Base-by-base conservation (phyloP, 2,113 vertebrate species). In the Sciurus niger region DNA sequence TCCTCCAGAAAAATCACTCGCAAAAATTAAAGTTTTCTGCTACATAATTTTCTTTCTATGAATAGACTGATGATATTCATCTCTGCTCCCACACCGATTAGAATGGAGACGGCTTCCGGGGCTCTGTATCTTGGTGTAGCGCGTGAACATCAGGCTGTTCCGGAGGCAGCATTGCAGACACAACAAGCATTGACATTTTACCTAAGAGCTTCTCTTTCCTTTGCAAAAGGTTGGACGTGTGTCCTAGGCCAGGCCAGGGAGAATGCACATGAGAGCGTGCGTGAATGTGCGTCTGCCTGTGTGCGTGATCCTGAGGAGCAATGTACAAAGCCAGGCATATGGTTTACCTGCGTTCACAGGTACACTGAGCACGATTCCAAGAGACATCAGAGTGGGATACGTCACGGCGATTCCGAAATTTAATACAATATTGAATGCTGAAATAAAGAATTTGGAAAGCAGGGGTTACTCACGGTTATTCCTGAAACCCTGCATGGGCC, bases 341-440 rank as follows among this genome's bases (percentile, higher is more conserved):
- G 68, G 97, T 98, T 99, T 99, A 99, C 99, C 98, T 80, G 99
- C 99, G 48, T 99, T 99, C 93, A 99, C 99, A 97, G 99, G 99
- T 93, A 99, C 99, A 97, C 99, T 99, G 97, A 99, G 97, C 97
- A 99, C 99, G 90, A 99, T 99, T 97, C 99, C 99, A 48, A 99
- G 99, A 85, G 99, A 99, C 98, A 99, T 99, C 98, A 99, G 98
- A 24, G 99, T 99, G 30, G 99, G 99, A 96, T 99, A 99, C 0
- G 99, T 99, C 96, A 99, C 98, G 22, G 99, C 99, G 74, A 99
- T 99, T 96, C 99, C 99, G 98, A 99, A 99, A 98, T 99, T 99
- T 96, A 99, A 98, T 98, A 99, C 98, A 97, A 99, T 97, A 98
- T 99, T 99, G 98, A 99, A 99, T 98, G 99, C 99, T 99, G 98